phyloP scores from a whole-genome alignment of 2,888 invertebrate genomes.

The Hypena proboscidalis region DNA sequence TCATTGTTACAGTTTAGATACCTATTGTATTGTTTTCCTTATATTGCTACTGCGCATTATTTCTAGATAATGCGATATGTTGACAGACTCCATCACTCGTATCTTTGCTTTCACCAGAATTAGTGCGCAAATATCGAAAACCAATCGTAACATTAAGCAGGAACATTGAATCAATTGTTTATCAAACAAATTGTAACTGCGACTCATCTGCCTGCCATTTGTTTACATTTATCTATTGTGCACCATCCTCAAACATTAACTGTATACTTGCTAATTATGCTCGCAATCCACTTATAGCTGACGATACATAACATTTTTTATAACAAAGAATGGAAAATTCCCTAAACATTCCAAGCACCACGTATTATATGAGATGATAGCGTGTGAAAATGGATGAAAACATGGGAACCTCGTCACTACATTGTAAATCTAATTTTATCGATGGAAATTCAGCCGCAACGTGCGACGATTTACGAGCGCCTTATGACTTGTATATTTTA shows the following conservation, averaged over 20 bases:
- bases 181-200: conserved; percentile 66
- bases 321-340: conserved; percentile 3
- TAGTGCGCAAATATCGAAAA: conserved; percentile 44
- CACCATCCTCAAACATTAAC: conserved; percentile 34
- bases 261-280: conserved; percentile 11
- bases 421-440: conserved; percentile 37
- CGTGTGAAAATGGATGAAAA: conserved; percentile 6
- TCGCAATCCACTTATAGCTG: conserved; percentile 11
- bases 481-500: conserved; percentile 45
- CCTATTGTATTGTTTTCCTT: conserved; percentile 32
- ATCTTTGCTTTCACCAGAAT: conserved; percentile 52
- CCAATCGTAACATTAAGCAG: conserved; percentile 40
- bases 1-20: conserved; percentile 27
- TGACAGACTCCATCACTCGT: conserved; percentile 51
- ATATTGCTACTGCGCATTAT: conserved; percentile 51
- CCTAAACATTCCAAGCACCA: conserved; percentile 3
- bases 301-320: conserved; percentile 3
- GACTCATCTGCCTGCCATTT: conserved; percentile 62
- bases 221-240: conserved; percentile 52
- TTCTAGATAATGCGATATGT: conserved; percentile 46
- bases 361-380: conserved; percentile 1
- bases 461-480: conserved; percentile 36
- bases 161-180: conserved; percentile 63
- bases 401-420: conserved; percentile 1
- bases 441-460: conserved; percentile 34